Percentiles rank a stretch among this genome's conserved stretches.
Conservation (phyloP, 1,140 invertebrate genomes). For the Physella acuta region DNA sequence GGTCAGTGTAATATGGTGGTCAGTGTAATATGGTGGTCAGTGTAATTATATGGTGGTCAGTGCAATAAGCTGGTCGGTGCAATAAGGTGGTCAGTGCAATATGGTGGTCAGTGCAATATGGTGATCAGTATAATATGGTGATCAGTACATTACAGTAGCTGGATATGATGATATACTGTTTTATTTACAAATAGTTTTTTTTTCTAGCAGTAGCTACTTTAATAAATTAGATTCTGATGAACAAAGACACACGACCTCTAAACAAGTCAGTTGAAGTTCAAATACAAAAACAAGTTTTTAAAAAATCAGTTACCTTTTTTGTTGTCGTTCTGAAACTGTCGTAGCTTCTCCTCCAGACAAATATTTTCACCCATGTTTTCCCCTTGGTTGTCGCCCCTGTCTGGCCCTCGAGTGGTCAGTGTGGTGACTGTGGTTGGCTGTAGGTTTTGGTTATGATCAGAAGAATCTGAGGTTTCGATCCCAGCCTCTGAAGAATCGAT, state of each 20-base stretch:
- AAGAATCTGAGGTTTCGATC: too few species aligned
- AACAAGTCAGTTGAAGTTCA: background rate
- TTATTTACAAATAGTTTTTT: background rate
- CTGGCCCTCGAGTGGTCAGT: too few species aligned
- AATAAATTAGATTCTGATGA: background rate
- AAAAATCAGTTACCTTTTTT: conserved; percentile 24
- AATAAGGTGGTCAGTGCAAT: too few species aligned
- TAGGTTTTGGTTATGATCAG: too few species aligned
- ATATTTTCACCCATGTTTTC: conserved; percentile 12
- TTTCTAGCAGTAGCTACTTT: background rate
- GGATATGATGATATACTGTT: background rate
- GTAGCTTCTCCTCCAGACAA: conserved; percentile 41
- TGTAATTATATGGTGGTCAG: too few species aligned
- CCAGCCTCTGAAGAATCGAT: too few species aligned
- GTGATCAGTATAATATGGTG: background rate
- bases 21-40: too few species aligned
- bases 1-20: too few species aligned
- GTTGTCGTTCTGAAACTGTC: conserved; percentile 36
- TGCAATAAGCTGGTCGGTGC: too few species aligned
- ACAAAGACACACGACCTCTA: background rate
- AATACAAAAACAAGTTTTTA: background rate
- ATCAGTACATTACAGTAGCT: background rate
- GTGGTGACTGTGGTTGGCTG: too few species aligned
- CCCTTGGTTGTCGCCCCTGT: background rate
- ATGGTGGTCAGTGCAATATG: background rate